Evolutionary conservation across 2,888 invertebrate species (phyloP).

Genomic region (Perizoma affinitatum): DNA sequence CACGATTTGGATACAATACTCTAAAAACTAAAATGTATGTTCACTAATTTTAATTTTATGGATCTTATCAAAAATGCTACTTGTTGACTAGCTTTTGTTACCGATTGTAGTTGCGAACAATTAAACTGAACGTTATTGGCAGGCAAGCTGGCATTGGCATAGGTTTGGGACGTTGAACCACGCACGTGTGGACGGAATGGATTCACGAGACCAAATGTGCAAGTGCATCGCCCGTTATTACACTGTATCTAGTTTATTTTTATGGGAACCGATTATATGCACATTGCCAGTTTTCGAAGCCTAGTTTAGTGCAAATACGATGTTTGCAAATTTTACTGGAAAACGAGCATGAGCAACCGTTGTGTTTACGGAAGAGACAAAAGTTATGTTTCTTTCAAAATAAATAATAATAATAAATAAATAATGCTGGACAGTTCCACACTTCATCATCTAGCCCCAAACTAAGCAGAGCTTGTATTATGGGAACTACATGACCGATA

Average conservation of each 20-base stretch:
- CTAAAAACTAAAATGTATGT: no score
- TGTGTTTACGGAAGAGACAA: no score
- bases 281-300: not conserved
- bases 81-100: slow-evolving; percentile 8
- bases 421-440: no score
- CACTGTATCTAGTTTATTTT: slow-evolving; percentile 4
- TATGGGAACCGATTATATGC: not conserved
- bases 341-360: no score
- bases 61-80: not conserved
- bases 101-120: slow-evolving; percentile 21
- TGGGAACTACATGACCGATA: no score
- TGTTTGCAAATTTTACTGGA: no score
- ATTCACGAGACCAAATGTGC: slow-evolving; percentile 57
- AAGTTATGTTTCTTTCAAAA: no score
- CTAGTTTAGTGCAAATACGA: no score
- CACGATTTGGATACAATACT: no score
- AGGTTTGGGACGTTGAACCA: slow-evolving; percentile 70
- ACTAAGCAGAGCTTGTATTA: no score
- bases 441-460: no score
- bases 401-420: no score
- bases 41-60: not conserved
- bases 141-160: slow-evolving; percentile 72
- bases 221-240: slow-evolving; percentile 51
- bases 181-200: slow-evolving; percentile 47
- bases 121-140: slow-evolving; percentile 53